These are phyloP conservation scores for Trichonephila clavata DNA, from an alignment of 1,140 invertebrate species.

Conservation along the genomic window DNA sequence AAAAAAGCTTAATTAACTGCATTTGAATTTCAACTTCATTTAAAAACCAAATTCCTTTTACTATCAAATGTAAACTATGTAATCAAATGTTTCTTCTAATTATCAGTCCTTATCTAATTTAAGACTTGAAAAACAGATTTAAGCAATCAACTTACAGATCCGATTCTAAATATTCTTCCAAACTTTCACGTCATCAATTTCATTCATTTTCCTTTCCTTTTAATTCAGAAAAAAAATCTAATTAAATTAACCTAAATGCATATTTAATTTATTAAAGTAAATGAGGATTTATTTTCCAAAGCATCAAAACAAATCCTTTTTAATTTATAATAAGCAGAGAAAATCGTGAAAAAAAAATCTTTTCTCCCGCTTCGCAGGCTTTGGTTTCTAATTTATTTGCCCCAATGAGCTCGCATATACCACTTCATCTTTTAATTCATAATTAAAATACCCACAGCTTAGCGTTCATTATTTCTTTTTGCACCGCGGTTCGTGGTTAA, in stretches of 20 bases:
- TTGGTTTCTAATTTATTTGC: not conserved
- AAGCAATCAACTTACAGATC: not conserved
- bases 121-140: not conserved
- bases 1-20: not conserved
- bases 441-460: not conserved
- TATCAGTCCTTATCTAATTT: not conserved
- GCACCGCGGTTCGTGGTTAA: not conserved
- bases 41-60: not conserved
- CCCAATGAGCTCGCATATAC: not conserved
- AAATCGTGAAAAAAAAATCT: not conserved
- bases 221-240: not conserved
- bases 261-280: not conserved
- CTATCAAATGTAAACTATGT: not conserved
- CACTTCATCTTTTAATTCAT: not conserved
- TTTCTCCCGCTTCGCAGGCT: not conserved
- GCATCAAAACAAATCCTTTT: not conserved
- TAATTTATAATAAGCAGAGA: not conserved
- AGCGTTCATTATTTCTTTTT: not conserved
- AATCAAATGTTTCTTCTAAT: not conserved
- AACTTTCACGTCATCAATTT: not conserved
- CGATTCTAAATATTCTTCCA: not conserved
- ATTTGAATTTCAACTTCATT: not conserved
- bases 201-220: not conserved
- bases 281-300: not conserved
- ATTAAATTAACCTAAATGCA: not conserved